phyloP scores from a whole-genome alignment of 2,797 vertebrate species.

The Lacerta bilineata region DNA sequence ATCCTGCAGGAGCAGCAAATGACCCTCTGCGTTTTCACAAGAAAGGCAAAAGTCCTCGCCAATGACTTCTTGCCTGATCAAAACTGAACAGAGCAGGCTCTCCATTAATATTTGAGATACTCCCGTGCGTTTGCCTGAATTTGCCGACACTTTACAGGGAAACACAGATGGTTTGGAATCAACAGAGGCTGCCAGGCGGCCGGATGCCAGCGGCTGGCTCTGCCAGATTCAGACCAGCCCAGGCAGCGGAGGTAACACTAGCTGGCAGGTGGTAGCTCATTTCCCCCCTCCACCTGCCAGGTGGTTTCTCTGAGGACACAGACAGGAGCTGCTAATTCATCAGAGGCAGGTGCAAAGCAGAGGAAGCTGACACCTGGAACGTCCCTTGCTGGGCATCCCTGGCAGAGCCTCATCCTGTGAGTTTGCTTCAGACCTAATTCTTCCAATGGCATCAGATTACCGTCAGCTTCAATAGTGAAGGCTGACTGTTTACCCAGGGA shows the following conservation, averaged over 20 bases:
- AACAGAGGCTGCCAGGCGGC: background rate
- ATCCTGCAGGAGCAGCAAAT: background rate
- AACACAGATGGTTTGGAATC: background rate
- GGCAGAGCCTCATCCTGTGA: conserved; percentile 34
- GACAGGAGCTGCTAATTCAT: conserved; percentile 13
- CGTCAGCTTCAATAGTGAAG: background rate
- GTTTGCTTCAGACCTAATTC: conserved; percentile 38
- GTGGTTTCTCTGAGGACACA: background rate
- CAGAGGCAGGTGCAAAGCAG: background rate
- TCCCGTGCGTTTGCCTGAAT: background rate
- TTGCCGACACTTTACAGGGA: background rate
- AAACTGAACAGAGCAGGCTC: background rate
- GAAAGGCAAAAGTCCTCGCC: too few species aligned
- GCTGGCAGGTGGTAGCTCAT: background rate
- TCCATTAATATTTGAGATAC: background rate
- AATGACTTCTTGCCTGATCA: background rate
- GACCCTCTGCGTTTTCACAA: background rate
- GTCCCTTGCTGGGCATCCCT: conserved; percentile 45
- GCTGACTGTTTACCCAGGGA: background rate
- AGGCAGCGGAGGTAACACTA: background rate
- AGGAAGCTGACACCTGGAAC: conserved; percentile 21
- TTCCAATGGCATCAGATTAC: conserved; percentile 25
- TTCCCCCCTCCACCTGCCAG: background rate
- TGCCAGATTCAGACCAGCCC: background rate
- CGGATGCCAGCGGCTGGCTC: conserved; percentile 3